Base-by-base conservation (phyloP, 2,113 vertebrate species). In the Spea multiplicata region DNA sequence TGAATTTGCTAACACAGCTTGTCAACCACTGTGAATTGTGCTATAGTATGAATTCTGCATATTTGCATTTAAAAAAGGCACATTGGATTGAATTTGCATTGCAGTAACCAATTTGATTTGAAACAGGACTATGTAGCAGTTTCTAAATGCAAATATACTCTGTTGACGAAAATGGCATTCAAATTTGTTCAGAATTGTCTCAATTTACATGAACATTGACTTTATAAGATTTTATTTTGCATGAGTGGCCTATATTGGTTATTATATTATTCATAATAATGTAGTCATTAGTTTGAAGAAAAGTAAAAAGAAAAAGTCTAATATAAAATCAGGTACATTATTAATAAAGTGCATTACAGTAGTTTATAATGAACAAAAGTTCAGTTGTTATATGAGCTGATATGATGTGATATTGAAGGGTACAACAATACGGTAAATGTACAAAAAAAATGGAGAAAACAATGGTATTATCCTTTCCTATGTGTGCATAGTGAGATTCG, bases 81-180 rank as follows among this genome's bases (percentile, higher is more conserved):
- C 67, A 70, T 48, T 70, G 14, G n/a, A 48, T 70, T 70, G n/a
- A 70, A 70, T 70, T 70, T 70, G 67, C 67, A 70, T 70, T 70
- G 67, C 48, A 70, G 67, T 70, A 70, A 70, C 67, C 46, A 50
- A 70, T 70, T 70, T 70, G 67, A 70, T 70, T 70, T 70, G 67
- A 50, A 70, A 70, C 67, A 70, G 47, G 67, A 49, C 48, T 70
- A 70, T 70, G 17, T 70, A 70, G 67, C 67, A 70, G 67, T 70
- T 70, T 70, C 48, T 50, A 47, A 70, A 70, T 70, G 67, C 67
- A 70, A 70, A 70, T 70, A 70, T 70, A 16, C 67, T 8, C 48
- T 48, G 48, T 70, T 70, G 67, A 47, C 47, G 16, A 50, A 47
- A 70, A 70, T 70, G 47, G 48, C 48, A 70, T 70, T 70, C 47